A percentile compares a stretch with the other conserved stretches of the same genome.
These are phyloP conservation scores for Paedocypris micromegethes DNA, from an alignment of 2,797 vertebrate species.

Conservation along the genomic window DNA sequence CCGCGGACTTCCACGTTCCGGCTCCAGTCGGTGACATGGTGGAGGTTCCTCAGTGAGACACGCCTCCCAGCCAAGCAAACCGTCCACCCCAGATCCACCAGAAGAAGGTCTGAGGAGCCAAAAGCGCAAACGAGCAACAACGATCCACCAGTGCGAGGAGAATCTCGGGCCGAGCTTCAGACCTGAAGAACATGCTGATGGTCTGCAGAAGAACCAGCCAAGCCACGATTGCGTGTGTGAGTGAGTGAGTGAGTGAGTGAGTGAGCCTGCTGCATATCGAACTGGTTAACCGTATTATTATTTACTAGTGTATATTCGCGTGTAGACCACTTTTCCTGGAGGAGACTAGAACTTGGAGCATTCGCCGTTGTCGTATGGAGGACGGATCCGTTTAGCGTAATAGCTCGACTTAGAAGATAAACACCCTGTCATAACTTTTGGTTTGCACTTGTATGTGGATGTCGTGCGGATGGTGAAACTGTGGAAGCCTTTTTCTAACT, in stretches of 20 bases:
- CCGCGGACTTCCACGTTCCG: slow-evolving; percentile 49
- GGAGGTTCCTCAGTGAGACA: slow-evolving; percentile 57
- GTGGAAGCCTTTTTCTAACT: neutral
- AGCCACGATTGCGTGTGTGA: neutral
- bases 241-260: slow-evolving; percentile 13
- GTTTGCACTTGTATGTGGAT: slow-evolving; percentile 40
- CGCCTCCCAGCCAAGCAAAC: slow-evolving; percentile 4
- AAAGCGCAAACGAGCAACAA: slow-evolving; percentile 62
- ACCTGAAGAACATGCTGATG: no score
- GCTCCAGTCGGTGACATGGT: slow-evolving; percentile 54
- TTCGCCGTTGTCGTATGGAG: slow-evolving; percentile 62
- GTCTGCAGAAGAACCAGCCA: no score
- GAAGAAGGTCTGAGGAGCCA: slow-evolving; percentile 61
- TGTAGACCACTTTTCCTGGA: slow-evolving; percentile 71
- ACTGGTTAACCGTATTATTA: slow-evolving; percentile 60
- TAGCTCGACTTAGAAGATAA: slow-evolving; percentile 71
- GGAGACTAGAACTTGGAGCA: slow-evolving; percentile 50
- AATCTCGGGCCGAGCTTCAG: no score
- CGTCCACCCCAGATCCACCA: slow-evolving; percentile 19
- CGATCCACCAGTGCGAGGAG: slow-evolving; percentile 39
- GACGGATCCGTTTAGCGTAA: slow-evolving; percentile 67
- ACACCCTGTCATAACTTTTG: slow-evolving; percentile 63
- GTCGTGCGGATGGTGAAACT: neutral
- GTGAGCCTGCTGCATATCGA: slow-evolving; percentile 55
- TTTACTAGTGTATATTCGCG: slow-evolving; percentile 68